A percentile compares a stretch with the other conserved stretches of the same genome.
Evolutionary conservation across 92 coral and sea anemone genomes (phyloP).

Genomic region (Blastomussa wellsi): DNA sequence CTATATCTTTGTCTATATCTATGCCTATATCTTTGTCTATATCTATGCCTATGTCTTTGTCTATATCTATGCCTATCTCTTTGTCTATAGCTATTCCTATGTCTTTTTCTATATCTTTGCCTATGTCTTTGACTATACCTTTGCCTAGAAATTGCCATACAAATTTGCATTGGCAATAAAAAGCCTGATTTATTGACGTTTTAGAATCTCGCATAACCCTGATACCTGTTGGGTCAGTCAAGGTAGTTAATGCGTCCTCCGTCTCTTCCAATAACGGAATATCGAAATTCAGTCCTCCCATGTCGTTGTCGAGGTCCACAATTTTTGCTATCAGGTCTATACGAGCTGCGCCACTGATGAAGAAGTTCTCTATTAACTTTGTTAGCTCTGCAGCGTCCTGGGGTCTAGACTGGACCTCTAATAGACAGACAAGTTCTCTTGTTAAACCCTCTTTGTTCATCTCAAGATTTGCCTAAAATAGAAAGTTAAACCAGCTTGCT

Average conservation of each 20-base stretch:
- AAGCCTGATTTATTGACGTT: too few species aligned
- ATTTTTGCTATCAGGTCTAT: background rate
- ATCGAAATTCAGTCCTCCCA: background rate
- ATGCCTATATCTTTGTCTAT: too few species aligned
- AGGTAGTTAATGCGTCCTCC: background rate
- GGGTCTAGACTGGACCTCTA: background rate
- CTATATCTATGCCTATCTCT: too few species aligned
- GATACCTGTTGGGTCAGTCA: background rate
- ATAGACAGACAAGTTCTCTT: background rate
- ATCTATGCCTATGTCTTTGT: too few species aligned
- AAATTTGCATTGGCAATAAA: too few species aligned
- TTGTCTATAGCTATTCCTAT: too few species aligned
- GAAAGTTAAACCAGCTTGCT: background rate
- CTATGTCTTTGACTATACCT: too few species aligned
- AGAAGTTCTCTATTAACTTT: background rate
- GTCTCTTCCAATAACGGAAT: background rate
- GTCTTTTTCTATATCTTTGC: too few species aligned
- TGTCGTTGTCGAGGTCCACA: background rate
- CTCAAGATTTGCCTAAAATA: background rate
- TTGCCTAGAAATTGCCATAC: too few species aligned
- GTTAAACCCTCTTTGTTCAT: background rate
- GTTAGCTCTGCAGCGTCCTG: background rate
- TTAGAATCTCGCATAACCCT: too few species aligned
- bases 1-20: too few species aligned
- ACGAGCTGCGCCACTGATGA: background rate